These are phyloP conservation scores for Antennarius maculatus DNA, from an alignment of 2,797 vertebrate species.

Conservation along the genomic window DNA sequence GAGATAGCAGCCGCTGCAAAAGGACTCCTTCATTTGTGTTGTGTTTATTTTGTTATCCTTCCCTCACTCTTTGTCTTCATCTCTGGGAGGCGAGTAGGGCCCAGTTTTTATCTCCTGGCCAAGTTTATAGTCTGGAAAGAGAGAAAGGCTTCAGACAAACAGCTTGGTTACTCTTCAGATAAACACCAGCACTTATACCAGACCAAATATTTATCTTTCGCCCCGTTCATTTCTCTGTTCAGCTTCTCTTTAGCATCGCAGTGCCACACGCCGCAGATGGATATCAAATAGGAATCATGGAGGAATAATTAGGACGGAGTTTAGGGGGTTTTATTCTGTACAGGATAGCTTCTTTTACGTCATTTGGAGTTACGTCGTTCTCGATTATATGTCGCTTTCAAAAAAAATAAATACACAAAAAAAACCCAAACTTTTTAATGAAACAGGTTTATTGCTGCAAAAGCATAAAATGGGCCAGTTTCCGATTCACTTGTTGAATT, in stretches of 20 bases:
- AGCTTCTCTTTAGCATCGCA: constrained; percentile 44
- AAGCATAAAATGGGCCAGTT: no score
- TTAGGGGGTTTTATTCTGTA: no score
- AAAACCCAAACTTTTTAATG: no score
- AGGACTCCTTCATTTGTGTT: constrained; percentile 58
- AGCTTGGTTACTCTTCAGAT: constrained; percentile 76
- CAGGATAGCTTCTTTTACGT: no score
- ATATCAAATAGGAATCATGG: constrained; percentile 53
- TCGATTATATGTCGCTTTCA: no score
- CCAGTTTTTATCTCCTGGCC: constrained; percentile 81
- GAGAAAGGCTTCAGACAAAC: constrained; percentile 82
- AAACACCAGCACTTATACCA: constrained; percentile 81
- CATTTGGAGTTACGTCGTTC: no score
- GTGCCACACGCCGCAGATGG: constrained; percentile 69
- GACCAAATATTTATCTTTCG: constrained; percentile 84
- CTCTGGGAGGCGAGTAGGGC: constrained; percentile 43
- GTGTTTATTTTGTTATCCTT: constrained; percentile 79
- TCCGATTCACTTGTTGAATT: no score
- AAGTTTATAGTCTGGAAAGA: constrained; percentile 82
- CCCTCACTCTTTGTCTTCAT: constrained; percentile 68
- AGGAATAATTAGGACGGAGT: no score
- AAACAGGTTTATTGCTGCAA: no score
- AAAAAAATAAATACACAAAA: no score
- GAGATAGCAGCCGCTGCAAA: constrained; percentile 65
- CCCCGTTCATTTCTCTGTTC: constrained; percentile 68